Base-by-base conservation (phyloP, 2,797 vertebrate genomes). In the Microcaecilia unicolor region DNA sequence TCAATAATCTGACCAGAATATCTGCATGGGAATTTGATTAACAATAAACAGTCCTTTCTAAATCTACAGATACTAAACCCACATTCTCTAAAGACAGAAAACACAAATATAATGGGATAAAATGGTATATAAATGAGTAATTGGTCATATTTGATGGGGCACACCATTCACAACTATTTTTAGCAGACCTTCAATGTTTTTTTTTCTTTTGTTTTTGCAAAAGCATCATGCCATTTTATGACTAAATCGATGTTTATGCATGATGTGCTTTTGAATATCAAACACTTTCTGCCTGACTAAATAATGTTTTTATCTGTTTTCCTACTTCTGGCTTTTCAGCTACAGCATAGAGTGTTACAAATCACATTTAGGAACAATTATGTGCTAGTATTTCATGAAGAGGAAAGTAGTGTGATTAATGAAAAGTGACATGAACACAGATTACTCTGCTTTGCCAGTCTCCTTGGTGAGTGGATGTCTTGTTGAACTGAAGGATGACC, bases 171-270 rank as follows among this genome's bases (percentile, higher is more conserved):
- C n/a, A n/a, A n/a, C n/a, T n/a, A n/a, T n/a, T n/a, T n/a, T n/a
- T n/a, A n/a, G n/a, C n/a, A n/a, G n/a, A n/a, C n/a, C n/a, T n/a
- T n/a, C n/a, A n/a, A n/a, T n/a, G n/a, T n/a, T n/a, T n/a, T n/a
- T n/a, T n/a, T n/a, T n/a, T n/a, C n/a, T n/a, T n/a, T n/a, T n/a
- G n/a, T n/a, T n/a, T n/a, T n/a, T 75, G 70, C 48, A 55, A 60
- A 72, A 51, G 61, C 66, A 76, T 77, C 73, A 44, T 55, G 70
- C 82, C 67, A 72, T 67, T 68, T 81, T 65, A 48, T 72, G 68
- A 66, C 70, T 69, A 78, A 81, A 80, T 82, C 80, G 73, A 82
- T 85, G 77, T 84, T 84, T 83, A 84, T 84, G 78, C 81, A 81
- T 78, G 79, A 76, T 67, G 53, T 66, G 72, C 58, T 58, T 67